Evolutionary conservation across 1,140 invertebrate genomes (phyloP).

Genomic region (Solenopsis fugax): DNA sequence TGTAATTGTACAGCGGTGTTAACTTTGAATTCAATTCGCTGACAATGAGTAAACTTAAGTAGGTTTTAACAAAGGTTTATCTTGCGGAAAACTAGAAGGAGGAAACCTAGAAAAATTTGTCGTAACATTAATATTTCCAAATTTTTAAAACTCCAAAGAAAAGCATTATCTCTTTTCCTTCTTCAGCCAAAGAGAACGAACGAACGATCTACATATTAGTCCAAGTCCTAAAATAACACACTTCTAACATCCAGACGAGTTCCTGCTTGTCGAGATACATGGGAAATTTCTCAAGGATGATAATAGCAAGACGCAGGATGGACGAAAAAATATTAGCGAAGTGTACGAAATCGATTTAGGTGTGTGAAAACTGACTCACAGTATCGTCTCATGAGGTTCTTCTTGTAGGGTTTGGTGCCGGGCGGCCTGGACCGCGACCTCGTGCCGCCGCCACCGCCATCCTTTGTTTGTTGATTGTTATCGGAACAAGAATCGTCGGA

Average conservation of each 20-base stretch:
- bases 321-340: background rate
- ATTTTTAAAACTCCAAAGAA: background rate
- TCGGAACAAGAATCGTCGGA: conserved; percentile 91
- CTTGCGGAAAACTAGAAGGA: background rate
- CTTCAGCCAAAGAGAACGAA: background rate
- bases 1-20: background rate
- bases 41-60: background rate
- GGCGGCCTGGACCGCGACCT: conserved; percentile 82
- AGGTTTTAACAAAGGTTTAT: background rate
- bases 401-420: conserved; percentile 94
- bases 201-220: background rate
- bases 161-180: background rate
- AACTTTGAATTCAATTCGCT: background rate
- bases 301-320: background rate
- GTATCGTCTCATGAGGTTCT: conserved; percentile 95
- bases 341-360: background rate
- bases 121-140: background rate
- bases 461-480: conserved; percentile 80
- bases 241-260: background rate
- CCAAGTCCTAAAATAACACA: background rate
- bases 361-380: conserved; percentile 91
- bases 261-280: background rate
- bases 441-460: conserved; percentile 75
- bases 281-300: background rate
- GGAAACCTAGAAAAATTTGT: background rate